Evolutionary conservation across 2,797 vertebrate genomes (phyloP).

Genomic region (Chiroxiphia lanceolata): DNA sequence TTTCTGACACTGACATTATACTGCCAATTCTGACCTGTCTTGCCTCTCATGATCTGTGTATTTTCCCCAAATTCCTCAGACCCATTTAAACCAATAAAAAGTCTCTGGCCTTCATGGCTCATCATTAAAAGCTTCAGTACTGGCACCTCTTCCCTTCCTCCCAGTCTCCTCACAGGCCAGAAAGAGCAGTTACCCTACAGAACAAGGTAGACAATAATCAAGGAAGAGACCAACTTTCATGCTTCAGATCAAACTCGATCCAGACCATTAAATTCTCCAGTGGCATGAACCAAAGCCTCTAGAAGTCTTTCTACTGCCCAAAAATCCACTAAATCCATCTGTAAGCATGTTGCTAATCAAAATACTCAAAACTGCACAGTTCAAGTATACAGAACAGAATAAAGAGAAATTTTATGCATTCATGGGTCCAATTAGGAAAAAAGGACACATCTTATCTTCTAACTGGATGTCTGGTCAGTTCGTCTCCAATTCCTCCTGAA

Average conservation of each 20-base stretch:
- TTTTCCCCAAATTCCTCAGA: neutral
- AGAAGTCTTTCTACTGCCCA: neutral
- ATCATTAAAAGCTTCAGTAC: neutral
- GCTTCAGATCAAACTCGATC: neutral
- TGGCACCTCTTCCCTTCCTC: neutral
- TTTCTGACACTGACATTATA: neutral
- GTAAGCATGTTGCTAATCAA: neutral
- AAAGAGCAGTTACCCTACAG: neutral
- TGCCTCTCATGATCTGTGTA: neutral
- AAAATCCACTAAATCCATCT: neutral
- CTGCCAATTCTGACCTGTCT: neutral
- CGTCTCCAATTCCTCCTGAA: conserved; percentile 28
- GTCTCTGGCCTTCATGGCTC: neutral
- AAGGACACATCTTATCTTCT: neutral
- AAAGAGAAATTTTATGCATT: neutral
- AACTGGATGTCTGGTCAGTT: neutral
- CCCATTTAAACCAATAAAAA: neutral
- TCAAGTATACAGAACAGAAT: neutral
- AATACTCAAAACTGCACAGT: neutral
- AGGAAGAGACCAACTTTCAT: neutral
- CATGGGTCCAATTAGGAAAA: neutral
- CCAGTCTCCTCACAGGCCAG: neutral
- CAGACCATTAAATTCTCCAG: neutral
- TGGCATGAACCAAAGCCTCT: neutral
- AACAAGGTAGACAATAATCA: neutral